These are phyloP conservation scores for Erebia epiphron DNA, from an alignment of 2,888 invertebrate species.

Conservation along the genomic window DNA sequence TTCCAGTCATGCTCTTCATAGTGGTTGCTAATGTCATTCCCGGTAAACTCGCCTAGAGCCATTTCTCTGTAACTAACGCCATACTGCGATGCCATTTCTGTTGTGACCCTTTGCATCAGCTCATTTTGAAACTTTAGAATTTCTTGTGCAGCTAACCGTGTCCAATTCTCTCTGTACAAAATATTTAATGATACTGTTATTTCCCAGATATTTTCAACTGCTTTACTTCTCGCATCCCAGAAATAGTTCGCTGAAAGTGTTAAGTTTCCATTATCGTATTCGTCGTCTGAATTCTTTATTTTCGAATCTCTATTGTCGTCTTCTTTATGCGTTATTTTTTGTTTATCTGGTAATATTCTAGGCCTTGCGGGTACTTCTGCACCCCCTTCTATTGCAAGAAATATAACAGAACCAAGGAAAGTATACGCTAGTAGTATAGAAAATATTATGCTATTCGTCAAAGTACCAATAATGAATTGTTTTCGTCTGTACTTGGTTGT, in stretches of 20 bases:
- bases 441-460: conserved; percentile 93
- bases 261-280: conserved; percentile 68
- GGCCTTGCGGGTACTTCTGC: conserved; percentile 80
- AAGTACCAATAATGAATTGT: conserved; percentile 87
- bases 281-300: conserved; percentile 69
- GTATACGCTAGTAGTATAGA: conserved; percentile 92
- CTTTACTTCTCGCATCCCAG: conserved; percentile 79
- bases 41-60: conserved; percentile 76
- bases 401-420: conserved; percentile 89
- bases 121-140: conserved; percentile 92
- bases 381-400: conserved; percentile 91
- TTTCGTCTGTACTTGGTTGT: conserved; percentile 79
- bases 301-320: conserved; percentile 56
- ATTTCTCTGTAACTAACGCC: conserved; percentile 79
- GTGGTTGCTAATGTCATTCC: conserved; percentile 67
- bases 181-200: conserved; percentile 94
- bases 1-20: conserved; percentile 91
- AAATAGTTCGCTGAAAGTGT: conserved; percentile 76
- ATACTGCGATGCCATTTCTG: conserved; percentile 87
- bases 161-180: conserved; percentile 95
- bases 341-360: conserved; percentile 76
- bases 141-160: conserved; percentile 89
- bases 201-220: conserved; percentile 96
- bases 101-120: conserved; percentile 89
- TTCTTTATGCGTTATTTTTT: conserved; percentile 79